Percentiles rank a stretch among this genome's conserved stretches.
phyloP scores from a whole-genome alignment of 2,888 invertebrate genomes.

The Rhyacophila evoluta region DNA sequence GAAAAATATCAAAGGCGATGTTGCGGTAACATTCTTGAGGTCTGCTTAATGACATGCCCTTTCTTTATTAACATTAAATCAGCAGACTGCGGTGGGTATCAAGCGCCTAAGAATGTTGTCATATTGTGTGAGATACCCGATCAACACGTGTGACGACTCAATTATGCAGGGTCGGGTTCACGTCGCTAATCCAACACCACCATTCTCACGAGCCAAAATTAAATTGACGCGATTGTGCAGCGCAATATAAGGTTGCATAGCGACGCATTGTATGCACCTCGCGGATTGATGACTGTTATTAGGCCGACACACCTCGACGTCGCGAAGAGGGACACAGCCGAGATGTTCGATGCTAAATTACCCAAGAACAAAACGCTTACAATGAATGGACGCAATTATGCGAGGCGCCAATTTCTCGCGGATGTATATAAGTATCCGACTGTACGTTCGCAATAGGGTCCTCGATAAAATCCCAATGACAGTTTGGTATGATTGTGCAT shows the following conservation, averaged over 20 bases:
- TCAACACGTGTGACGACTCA: constrained; percentile 15
- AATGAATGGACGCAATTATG: constrained; percentile 54
- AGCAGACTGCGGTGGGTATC: not conserved
- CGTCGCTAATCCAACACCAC: constrained; percentile 26
- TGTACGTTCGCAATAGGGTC: not conserved
- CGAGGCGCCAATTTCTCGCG: constrained; percentile 52
- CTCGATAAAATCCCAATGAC: constrained; percentile 34
- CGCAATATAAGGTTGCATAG: not conserved
- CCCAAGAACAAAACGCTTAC: constrained; percentile 45
- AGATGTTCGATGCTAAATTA: constrained; percentile 46
- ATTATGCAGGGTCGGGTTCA: constrained; percentile 25
- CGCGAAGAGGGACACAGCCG: constrained; percentile 30
- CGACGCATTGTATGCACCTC: constrained; percentile 31
- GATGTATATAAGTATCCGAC: not conserved
- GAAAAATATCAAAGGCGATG: too few relatives aligned
- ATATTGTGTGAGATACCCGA: constrained; percentile 17
- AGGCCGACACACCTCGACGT: constrained; percentile 49
- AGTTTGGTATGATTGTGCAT: constrained; percentile 32
- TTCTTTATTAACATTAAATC: not conserved
- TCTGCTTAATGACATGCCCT: too few relatives aligned
- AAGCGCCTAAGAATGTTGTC: not conserved
- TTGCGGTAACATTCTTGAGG: too few relatives aligned
- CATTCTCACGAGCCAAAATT: constrained; percentile 38
- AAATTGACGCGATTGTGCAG: constrained; percentile 16
- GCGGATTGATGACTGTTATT: constrained; percentile 53